Percentiles rank a stretch among this genome's conserved stretches.
phyloP scores from a whole-genome alignment of 2,113 vertebrate genomes.

The Rattus rattus region DNA sequence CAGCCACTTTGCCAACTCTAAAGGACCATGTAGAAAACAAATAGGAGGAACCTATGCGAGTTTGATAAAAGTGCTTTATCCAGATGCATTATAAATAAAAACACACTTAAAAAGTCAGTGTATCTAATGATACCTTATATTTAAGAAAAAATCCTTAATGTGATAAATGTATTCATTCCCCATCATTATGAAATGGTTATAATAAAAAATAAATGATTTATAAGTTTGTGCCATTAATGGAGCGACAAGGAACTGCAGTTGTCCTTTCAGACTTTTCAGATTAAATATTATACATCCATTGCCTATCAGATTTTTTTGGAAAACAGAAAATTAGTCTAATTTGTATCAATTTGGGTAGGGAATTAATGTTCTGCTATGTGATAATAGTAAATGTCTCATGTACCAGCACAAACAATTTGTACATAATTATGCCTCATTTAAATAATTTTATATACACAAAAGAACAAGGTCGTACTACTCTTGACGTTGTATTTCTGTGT shows the following conservation, averaged over 20 bases:
- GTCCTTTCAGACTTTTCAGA: not conserved
- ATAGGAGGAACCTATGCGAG: not conserved
- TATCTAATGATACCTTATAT: not conserved
- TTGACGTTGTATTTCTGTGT: not conserved
- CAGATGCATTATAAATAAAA: not conserved
- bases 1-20: not conserved
- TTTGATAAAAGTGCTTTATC: slow-evolving; percentile 21
- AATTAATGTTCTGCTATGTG: not conserved
- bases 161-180: not conserved
- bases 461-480: not conserved
- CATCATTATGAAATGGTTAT: not conserved
- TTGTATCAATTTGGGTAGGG: not conserved
- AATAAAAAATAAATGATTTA: not conserved
- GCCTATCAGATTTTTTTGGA: not conserved
- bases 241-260: not conserved
- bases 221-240: not conserved
- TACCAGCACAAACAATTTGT: slow-evolving; percentile 16
- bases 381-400: not conserved
- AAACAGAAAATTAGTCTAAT: slow-evolving; percentile 21
- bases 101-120: not conserved
- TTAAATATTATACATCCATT: not conserved
- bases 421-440: slow-evolving; percentile 20
- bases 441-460: slow-evolving; percentile 18
- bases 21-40: not conserved
- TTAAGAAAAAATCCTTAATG: not conserved